phyloP scores from a whole-genome alignment of 2,888 invertebrate species.

The Papilio elwesi region DNA sequence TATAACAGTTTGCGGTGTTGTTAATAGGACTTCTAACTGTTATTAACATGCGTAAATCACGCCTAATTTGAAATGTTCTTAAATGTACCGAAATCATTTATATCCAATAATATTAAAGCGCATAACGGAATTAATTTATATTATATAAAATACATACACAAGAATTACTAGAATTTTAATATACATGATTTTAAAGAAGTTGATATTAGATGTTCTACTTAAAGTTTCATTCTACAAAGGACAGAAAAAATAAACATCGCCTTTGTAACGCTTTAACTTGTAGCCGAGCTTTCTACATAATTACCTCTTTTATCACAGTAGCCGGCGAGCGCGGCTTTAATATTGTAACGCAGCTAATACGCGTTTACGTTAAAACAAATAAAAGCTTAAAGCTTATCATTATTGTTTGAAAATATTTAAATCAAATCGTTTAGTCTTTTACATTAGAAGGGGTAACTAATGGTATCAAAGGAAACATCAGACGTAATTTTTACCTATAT shows the following conservation, averaged over 20 bases:
- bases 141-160: no score
- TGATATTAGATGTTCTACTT: slow-evolving; percentile 8
- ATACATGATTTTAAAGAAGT: not conserved
- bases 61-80: no score
- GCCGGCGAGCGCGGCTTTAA: slow-evolving; percentile 2
- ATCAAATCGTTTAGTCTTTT: no score
- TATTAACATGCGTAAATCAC: no score
- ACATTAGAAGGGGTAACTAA: not conserved
- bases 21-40: no score
- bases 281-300: slow-evolving; percentile 32
- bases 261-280: slow-evolving; percentile 22
- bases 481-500: no score
- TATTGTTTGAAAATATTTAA: not conserved
- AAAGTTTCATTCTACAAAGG: slow-evolving; percentile 20
- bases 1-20: no score
- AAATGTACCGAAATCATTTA: no score
- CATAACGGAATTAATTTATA: no score
- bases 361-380: slow-evolving; percentile 14
- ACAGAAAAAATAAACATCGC: slow-evolving; percentile 30
- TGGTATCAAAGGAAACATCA: not conserved
- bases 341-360: slow-evolving; percentile 8
- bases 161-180: not conserved
- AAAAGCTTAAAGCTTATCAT: not conserved
- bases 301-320: slow-evolving; percentile 26
- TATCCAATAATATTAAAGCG: no score